Base-by-base conservation (phyloP, 2,888 invertebrate genomes). In the Idaea dimidiata region DNA sequence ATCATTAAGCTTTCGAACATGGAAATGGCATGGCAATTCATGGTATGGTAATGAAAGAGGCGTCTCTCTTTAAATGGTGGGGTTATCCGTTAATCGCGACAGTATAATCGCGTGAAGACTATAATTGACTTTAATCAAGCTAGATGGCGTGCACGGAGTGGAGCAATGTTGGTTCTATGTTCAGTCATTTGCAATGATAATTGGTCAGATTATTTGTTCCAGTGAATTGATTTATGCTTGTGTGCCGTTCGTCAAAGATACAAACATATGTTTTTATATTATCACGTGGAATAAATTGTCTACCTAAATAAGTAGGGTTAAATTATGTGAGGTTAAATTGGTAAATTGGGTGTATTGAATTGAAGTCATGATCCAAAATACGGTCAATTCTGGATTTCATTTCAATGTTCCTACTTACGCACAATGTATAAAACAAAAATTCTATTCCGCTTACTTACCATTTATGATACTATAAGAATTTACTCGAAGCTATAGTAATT, bases 91-190 rank as follows among this genome's bases (percentile, higher is more conserved):
- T 83, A 85, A 86, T 82, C 81, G 83, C 78, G 83, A 81, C 84
- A 81, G 83, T 81, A 81, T 84, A 86, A 88, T 89, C 83, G 86
- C 85, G 84, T 84, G 83, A 86, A 86, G 79, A 80, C 81, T 80
- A 79, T 89, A 88, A 89, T 89, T 88, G 88, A 83, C 79, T 76
- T 83, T 86, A 87, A 89, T 89, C 83, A 87, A 87, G 86, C 83
- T 79, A 87, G 82, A 83, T 88, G 81, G 83, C 86, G 84, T 81
- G 87, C 79, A 65, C 68, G 63, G 60, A 17, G 72, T 67, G 66
- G 70, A 74, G 75, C 76, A 68, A 72, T 77, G 78, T 76, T 76
- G 71, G 68, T 68, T 76, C 66, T 72, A 72, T 76, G 76, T 76
- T 77, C 69, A 73, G 67, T 70, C 78, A 77, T 79, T 81, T 78